Percentiles rank a stretch among this genome's conserved stretches.
These are phyloP conservation scores for Tachuris rubrigastra DNA, from an alignment of 2,113 vertebrate genomes.

Conservation along the genomic window DNA sequence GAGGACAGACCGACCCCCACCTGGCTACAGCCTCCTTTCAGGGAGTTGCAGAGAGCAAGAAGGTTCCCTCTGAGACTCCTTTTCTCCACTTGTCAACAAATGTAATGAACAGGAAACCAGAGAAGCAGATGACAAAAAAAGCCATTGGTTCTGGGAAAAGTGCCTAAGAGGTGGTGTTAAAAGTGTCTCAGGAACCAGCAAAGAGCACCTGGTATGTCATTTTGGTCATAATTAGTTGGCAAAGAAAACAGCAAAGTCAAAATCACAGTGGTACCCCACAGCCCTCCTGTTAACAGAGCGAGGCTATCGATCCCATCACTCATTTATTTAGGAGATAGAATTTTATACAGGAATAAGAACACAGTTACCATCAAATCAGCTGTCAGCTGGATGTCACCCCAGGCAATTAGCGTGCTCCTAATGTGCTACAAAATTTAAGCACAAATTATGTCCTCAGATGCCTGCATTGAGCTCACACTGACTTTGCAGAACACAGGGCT, in stretches of 20 bases:
- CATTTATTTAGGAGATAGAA: slow-evolving; percentile 56
- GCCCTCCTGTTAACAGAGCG: slow-evolving; percentile 11
- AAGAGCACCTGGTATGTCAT: slow-evolving; percentile 41
- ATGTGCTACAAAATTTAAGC: slow-evolving; percentile 40
- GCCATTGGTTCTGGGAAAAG: not conserved
- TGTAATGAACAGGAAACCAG: slow-evolving; percentile 9
- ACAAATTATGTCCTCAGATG: slow-evolving; percentile 44
- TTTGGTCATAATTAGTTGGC: slow-evolving; percentile 63
- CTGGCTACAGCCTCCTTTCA: not conserved
- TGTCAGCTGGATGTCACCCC: slow-evolving; percentile 57
- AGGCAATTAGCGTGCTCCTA: slow-evolving; percentile 63
- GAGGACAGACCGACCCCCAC: not conserved
- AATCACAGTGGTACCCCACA: slow-evolving; percentile 38
- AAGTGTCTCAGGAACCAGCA: not conserved
- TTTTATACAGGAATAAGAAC: slow-evolving; percentile 49
- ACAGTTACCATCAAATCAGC: slow-evolving; percentile 46
- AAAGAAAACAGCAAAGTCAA: slow-evolving; percentile 39
- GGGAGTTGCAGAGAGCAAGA: not conserved
- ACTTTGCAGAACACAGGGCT: not conserved
- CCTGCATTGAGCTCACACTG: not conserved
- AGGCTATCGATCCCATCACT: slow-evolving; percentile 58
- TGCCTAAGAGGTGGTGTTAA: not conserved
- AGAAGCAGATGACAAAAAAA: not conserved
- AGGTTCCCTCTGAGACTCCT: not conserved
- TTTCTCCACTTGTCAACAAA: not conserved